Conservation (phyloP, 2,797 vertebrate species). For the Hippoglossus hippoglossus region DNA sequence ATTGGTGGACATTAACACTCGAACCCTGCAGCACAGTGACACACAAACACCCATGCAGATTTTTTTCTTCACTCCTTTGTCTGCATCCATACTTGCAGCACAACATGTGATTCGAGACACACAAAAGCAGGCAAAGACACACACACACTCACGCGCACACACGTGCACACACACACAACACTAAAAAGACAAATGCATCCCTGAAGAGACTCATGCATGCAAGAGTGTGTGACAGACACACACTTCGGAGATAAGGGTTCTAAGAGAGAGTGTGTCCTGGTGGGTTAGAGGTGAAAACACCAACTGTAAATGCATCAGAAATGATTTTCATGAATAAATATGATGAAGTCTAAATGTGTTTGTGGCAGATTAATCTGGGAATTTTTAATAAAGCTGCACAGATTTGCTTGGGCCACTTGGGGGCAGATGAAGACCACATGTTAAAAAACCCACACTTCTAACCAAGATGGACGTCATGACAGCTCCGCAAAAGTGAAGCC, state of each 20-base stretch:
- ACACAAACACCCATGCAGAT: constrained; percentile 9
- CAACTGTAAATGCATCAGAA: not conserved
- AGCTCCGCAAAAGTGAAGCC: too few relatives aligned
- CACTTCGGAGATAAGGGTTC: too few relatives aligned
- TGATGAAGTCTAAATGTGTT: too few relatives aligned
- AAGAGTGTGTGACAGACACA: not conserved
- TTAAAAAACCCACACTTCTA: not conserved
- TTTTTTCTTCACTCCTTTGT: constrained; percentile 60
- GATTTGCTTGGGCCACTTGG: constrained; percentile 2
- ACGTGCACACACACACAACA: too few relatives aligned
- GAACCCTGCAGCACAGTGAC: constrained; percentile 54
- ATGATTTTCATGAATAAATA: too few relatives aligned
- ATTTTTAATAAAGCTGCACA: not conserved
- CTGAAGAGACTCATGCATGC: too few relatives aligned
- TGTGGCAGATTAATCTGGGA: too few relatives aligned
- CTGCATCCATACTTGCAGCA: constrained; percentile 34
- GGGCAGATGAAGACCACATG: not conserved
- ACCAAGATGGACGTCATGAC: too few relatives aligned
- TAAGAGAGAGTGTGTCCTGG: too few relatives aligned
- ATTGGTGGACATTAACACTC: constrained; percentile 78
- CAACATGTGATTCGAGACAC: constrained; percentile 15
- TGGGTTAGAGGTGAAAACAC: too few relatives aligned
- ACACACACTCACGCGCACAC: constrained; percentile 12
- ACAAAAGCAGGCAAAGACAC: not conserved
- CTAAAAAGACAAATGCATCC: too few relatives aligned